Conservation (phyloP, 2,113 vertebrate species). For the Agapornis roseicollis region DNA sequence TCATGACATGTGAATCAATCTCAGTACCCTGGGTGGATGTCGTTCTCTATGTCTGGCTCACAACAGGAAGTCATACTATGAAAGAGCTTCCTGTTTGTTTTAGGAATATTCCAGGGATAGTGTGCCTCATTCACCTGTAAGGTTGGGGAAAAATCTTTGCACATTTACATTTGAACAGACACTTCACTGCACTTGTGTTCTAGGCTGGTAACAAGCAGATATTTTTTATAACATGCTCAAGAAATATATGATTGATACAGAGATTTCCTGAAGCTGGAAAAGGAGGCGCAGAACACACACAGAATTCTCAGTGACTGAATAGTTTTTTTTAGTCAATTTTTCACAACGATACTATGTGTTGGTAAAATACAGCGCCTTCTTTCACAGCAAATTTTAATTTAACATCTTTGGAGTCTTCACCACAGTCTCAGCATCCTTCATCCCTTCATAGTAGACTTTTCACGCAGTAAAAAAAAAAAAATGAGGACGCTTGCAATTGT, state of each 20-base stretch:
- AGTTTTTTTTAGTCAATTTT: neutral
- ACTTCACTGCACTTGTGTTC: neutral
- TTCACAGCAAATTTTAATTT: neutral
- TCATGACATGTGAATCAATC: neutral
- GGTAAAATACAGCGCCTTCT: neutral
- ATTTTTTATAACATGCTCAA: neutral
- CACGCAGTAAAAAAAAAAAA: neutral
- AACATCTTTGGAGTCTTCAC: neutral
- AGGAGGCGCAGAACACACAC: neutral
- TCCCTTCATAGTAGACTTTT: neutral
- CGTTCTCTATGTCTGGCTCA: neutral
- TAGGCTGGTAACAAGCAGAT: neutral
- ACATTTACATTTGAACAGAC: neutral
- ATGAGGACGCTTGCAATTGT: no score
- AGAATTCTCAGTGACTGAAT: neutral
- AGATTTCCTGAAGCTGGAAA: neutral
- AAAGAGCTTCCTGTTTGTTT: neutral
- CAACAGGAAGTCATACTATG: neutral
- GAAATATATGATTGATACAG: neutral
- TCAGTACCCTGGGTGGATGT: neutral
- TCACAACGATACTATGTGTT: neutral
- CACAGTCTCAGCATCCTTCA: neutral
- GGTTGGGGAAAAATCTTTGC: neutral
- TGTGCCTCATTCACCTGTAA: neutral
- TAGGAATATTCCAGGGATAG: neutral